Conservation (phyloP, 1,140 invertebrate species). For the Phenacoccus solenopsis region DNA sequence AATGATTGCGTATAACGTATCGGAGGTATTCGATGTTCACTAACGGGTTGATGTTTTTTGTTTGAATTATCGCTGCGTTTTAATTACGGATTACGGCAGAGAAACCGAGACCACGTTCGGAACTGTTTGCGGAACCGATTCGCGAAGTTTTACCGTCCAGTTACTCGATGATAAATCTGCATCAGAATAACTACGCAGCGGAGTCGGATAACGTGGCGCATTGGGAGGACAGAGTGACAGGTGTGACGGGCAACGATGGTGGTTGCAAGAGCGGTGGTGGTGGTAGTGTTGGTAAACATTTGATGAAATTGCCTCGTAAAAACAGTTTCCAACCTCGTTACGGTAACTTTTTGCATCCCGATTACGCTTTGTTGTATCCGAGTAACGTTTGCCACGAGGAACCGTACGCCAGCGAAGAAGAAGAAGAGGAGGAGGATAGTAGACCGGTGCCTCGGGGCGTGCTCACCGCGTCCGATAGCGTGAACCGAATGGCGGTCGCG, state of each 20-base stretch:
- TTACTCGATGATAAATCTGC: background rate
- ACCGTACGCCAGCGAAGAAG: background rate
- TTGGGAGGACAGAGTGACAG: slow-evolving; percentile 12
- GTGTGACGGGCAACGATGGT: slow-evolving; percentile 4
- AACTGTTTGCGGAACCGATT: background rate
- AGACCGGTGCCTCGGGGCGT: background rate
- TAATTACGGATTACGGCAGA: background rate
- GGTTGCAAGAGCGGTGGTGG: slow-evolving; percentile 15
- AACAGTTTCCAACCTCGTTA: slow-evolving; percentile 22
- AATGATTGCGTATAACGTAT: too few species aligned
- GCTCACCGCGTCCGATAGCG: background rate
- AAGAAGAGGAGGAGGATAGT: background rate
- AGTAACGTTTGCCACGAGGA: background rate
- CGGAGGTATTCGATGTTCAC: background rate
- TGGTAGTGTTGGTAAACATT: slow-evolving; percentile 10
- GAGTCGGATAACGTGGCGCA: background rate
- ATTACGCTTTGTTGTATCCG: slow-evolving; percentile 14
- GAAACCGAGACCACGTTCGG: background rate
- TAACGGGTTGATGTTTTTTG: background rate
- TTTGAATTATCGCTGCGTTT: background rate
- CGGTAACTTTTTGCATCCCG: slow-evolving; percentile 20
- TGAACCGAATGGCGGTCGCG: background rate
- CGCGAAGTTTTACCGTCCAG: background rate
- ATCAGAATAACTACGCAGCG: background rate
- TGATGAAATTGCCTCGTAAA: background rate